A percentile compares a stretch with the other conserved stretches of the same genome.
phyloP scores from a whole-genome alignment of 2,113 vertebrate species.

The Apus apus region DNA sequence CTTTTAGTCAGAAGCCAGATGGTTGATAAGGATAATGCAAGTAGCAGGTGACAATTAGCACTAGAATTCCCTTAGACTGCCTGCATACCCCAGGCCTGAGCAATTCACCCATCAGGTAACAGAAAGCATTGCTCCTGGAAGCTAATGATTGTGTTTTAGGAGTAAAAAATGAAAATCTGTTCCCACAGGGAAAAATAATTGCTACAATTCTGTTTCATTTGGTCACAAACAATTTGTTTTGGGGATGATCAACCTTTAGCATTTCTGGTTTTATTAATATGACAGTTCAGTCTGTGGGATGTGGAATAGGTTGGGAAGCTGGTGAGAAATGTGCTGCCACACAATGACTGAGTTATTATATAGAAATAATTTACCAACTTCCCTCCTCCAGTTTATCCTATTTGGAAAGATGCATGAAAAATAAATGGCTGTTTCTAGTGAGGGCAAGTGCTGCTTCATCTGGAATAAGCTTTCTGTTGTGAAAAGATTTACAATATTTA shows the following conservation, averaged over 20 bases:
- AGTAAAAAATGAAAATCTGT: not conserved
- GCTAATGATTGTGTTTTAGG: not conserved
- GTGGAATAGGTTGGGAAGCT: not conserved
- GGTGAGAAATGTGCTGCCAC: not conserved
- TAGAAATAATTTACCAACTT: constrained; percentile 28
- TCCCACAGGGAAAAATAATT: not conserved
- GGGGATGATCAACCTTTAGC: not conserved
- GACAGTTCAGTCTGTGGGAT: not conserved
- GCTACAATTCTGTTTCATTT: not conserved
- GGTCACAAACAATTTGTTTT: not conserved
- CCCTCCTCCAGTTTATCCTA: not conserved
- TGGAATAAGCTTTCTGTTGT: constrained; percentile 16
- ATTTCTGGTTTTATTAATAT: not conserved
- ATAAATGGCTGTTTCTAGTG: constrained; percentile 22
- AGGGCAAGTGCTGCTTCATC: not conserved
- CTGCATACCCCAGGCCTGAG: not conserved
- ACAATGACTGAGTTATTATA: not conserved
- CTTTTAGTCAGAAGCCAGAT: not conserved
- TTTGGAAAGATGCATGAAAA: constrained; percentile 17
- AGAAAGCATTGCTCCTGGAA: not conserved
- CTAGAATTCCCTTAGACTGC: not conserved
- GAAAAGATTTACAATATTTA: not conserved
- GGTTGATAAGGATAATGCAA: not conserved
- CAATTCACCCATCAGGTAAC: not conserved
- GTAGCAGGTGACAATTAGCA: not conserved